A percentile compares a stretch with the other conserved stretches of the same genome.
Evolutionary conservation across 2,888 invertebrate genomes (phyloP).

Genomic region (Caenorhabditis auriculariae): DNA sequence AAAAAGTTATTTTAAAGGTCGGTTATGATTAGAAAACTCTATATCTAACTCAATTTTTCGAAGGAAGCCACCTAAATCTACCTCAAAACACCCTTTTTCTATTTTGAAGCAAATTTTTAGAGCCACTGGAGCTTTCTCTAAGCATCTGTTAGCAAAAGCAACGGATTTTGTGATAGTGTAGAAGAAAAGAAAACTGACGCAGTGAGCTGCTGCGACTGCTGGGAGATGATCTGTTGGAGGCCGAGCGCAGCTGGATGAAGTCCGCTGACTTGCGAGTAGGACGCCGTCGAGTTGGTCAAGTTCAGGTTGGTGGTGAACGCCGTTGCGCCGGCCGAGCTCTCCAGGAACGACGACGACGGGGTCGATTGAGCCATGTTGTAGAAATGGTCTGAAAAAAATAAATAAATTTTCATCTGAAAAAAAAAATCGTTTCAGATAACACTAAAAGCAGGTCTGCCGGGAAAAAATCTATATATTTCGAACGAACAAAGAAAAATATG

Average conservation of each 20-base stretch:
- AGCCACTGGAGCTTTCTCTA: too few relatives aligned
- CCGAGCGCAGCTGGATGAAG: too few relatives aligned
- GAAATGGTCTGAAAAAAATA: constrained; percentile 26
- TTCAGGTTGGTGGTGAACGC: constrained; percentile 4
- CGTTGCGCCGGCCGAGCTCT: constrained; percentile 9
- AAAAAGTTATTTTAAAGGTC: background rate
- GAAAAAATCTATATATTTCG: too few relatives aligned
- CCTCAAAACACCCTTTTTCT: background rate
- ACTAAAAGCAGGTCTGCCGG: too few relatives aligned
- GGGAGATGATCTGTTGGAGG: too few relatives aligned
- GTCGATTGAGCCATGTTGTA: constrained; percentile 20
- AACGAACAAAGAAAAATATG: too few relatives aligned
- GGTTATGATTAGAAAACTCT: too few relatives aligned
- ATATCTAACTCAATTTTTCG: too few relatives aligned
- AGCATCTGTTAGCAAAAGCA: too few relatives aligned
- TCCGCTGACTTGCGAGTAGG: constrained; percentile 11
- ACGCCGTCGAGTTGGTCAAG: constrained; percentile 8
- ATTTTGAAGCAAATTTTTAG: too few relatives aligned
- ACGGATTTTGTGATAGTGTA: too few relatives aligned
- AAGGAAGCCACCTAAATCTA: background rate
- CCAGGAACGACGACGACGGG: constrained; percentile 21
- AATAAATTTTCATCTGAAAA: background rate
- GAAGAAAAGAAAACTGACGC: too few relatives aligned
- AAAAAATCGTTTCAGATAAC: constrained; percentile 1
- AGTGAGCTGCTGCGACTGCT: constrained; percentile 4